A percentile compares a stretch with the other conserved stretches of the same genome.
Evolutionary conservation across 2,113 vertebrate genomes (phyloP).

Genomic region (Elephas maximus): DNA sequence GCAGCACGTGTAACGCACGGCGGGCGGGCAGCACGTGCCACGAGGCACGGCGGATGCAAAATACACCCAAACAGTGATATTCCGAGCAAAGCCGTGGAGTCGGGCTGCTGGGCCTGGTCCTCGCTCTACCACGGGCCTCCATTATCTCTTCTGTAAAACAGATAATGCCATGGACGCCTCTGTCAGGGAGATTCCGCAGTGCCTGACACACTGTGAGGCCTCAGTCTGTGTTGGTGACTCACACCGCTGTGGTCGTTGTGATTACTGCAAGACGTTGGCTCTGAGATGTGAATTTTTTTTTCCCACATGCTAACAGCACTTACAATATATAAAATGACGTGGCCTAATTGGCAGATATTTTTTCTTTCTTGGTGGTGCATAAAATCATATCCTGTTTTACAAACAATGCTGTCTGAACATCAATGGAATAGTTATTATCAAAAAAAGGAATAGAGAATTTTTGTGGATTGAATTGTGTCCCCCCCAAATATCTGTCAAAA

Average conservation of each 20-base stretch:
- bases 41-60: not conserved
- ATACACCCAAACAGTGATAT: not conserved
- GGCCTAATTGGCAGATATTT: not conserved
- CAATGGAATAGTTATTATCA: not conserved
- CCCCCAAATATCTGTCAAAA: no score
- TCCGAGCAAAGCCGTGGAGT: not conserved
- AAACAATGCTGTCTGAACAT: not conserved
- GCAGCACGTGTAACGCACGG: no score
- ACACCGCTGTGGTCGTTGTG: fast-evolving
- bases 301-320: not conserved
- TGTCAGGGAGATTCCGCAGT: no score
- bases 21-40: no score
- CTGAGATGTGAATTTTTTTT: no score
- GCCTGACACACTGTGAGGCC: not conserved
- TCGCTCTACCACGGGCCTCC: not conserved
- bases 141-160: not conserved
- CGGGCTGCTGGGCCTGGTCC: not conserved
- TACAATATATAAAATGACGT: no score
- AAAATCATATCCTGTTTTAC: not conserved
- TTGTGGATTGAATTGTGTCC: no score
- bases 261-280: no score
- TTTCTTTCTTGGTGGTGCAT: not conserved
- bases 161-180: not conserved
- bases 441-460: not conserved
- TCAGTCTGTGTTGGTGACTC: no score